Evolutionary conservation across 2,888 invertebrate species (phyloP).

Genomic region (Leptinotarsa tumamoca): DNA sequence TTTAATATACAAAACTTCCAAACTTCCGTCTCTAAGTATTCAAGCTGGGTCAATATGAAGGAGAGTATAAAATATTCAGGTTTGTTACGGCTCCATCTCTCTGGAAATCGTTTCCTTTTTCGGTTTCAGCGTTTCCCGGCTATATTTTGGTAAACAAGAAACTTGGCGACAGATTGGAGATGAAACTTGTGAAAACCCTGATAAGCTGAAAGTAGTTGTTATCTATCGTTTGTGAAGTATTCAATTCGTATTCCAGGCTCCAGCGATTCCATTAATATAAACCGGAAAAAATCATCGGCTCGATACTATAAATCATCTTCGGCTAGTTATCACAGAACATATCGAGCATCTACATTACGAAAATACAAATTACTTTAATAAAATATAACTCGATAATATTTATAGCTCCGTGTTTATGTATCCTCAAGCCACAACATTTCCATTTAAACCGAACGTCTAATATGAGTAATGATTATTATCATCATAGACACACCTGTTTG

Average conservation of each 20-base stretch:
- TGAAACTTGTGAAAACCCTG: neutral
- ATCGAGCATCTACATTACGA: neutral
- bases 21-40: conserved; percentile 34
- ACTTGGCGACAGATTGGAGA: conserved; percentile 10
- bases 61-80: conserved; percentile 45
- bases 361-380: conserved; percentile 16
- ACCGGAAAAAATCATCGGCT: neutral
- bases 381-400: conserved; percentile 18
- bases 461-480: conserved; percentile 22
- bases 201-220: neutral
- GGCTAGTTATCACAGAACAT: neutral
- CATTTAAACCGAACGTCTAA: conserved; percentile 23
- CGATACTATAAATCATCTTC: neutral
- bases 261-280: neutral
- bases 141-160: conserved; percentile 41
- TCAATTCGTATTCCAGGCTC: neutral
- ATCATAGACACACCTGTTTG: conserved; percentile 26
- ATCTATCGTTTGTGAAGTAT: neutral
- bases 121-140: conserved; percentile 21
- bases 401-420: conserved; percentile 14
- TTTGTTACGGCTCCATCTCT: conserved; percentile 29
- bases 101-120: conserved; percentile 38
- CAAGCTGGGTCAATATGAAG: conserved; percentile 44
- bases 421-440: conserved; percentile 15
- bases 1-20: conserved; percentile 45